Evolutionary conservation across 2,113 vertebrate genomes (phyloP), one percentile per base, ranked within the genome.

Genomic region (Urocolius indicus): DNA sequence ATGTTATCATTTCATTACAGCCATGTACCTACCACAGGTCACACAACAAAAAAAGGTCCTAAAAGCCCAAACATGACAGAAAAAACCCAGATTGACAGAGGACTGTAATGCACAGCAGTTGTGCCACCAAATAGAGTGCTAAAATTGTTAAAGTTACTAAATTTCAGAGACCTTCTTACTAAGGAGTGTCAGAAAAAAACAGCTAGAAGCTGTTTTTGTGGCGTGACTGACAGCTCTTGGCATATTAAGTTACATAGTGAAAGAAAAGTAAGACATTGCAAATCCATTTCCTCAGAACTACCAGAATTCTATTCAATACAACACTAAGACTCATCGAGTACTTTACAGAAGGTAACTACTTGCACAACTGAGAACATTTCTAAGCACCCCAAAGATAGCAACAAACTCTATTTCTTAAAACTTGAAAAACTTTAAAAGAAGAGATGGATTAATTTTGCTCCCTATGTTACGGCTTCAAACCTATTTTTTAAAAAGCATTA

Each of bases 321-420:
- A 75, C n/a, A 87, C 65, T 58, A 81, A 45, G 89, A 87, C 16
- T 63, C 51, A 61, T 17, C 15, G 20, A 51, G n/a, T 62, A 81
- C 51, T 58, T 54, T 23, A 61, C 12, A 76, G 45, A 65, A 79
- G 18, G 6, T 62, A 89, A 81, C 59, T 38, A 27, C 29, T 78
- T 0, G 0, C 30, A 84, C 30, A 54, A 52, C n/a, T 16, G 6
- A 66, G 51, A 94, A 67, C 1, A 5, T 12, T 88, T 79, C 1
- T 51, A 2, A 74, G 48, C 59, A 41, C 36, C 71, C 36, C 14
- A 41, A 77, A 81, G 23, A 49, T 8, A 49, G 30, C n/a, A 73
- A 92, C 3, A 63, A 94, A 79, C 3, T 48, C 46, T 30, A 15
- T 52, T 83, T 52, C n/a, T 85, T 72, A 71, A 69, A 69, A 57